Base-by-base conservation (phyloP, 2,888 invertebrate genomes). In the Melanotus villosus region DNA sequence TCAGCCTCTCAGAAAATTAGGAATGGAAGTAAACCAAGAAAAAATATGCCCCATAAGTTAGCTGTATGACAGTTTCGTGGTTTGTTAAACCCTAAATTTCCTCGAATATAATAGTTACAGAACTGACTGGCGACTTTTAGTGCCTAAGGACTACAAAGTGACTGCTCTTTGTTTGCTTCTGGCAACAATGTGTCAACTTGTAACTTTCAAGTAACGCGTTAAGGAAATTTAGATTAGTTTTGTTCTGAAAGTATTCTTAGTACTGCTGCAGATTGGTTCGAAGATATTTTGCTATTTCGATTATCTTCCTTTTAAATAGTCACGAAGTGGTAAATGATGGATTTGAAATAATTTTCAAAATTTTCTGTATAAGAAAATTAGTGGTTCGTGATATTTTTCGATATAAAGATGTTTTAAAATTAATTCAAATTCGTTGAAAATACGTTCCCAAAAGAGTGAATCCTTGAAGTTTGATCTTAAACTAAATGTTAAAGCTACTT, bases 211-310 rank as follows among this genome's bases (percentile, higher is more conserved):
- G 32, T 14, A 52, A 52, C 32, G 32, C 50, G 32, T 32, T 32
- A 52, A 1, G 50, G 32, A 52, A 52, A 52, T 52, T 52, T 52
- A 52, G 50, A 52, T 52, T 52, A 52, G 50, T 52, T 52, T 52
- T 52, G 50, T 52, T 52, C 21, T 21, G 21, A n/a, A 12, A 21
- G 45, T 21, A 21, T 45, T 45, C 45, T 45, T 45, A 45, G 45
- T 21, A n/a, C n/a, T n/a, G 2, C 21, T 45, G 21, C 21, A 45
- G 45, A 45, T 45, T 18, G 19, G 45, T 45, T 45, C 45, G 1
- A n/a, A 45, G 45, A 45, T 45, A 45, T 45, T n/a, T 45, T 45
- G 45, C 45, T 45, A 45, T 45, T 19, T 45, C 7, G 21, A 45
- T 21, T 21, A 45, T 45, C n/a, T 21, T 9, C 16, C 41, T 41